These are phyloP conservation scores for Glyphotaelius pellucidus DNA, from an alignment of 2,888 invertebrate genomes.

Conservation along the genomic window DNA sequence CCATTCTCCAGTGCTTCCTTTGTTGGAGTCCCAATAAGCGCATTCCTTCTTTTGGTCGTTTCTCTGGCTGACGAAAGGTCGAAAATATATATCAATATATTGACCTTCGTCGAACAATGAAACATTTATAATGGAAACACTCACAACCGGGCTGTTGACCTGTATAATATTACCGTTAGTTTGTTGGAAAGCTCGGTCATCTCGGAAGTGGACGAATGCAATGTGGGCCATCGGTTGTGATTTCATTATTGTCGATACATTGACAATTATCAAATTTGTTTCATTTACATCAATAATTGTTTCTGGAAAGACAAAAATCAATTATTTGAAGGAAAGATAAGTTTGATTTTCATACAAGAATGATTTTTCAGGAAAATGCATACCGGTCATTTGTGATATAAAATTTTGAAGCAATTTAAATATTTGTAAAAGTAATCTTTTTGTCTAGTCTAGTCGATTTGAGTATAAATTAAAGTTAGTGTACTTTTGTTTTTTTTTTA, in stretches of 20 bases:
- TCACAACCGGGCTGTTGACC: too few species aligned
- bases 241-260: conserved; percentile 71
- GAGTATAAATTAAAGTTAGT: too few species aligned
- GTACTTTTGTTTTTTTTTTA: too few species aligned
- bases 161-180: conserved; percentile 73
- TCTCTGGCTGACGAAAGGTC: conserved; percentile 68
- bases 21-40: conserved; percentile 75
- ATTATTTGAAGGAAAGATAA: too few species aligned
- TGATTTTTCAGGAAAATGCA: too few species aligned
- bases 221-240: conserved; percentile 69
- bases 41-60: conserved; percentile 71
- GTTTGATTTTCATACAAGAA: too few species aligned
- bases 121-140: conserved; percentile 69
- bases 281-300: too few species aligned
- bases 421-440: too few species aligned
- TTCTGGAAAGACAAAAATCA: too few species aligned
- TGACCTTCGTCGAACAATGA: conserved; percentile 68
- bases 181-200: conserved; percentile 72
- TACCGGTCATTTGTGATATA: too few species aligned
- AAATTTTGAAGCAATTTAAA: too few species aligned
- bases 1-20: conserved; percentile 75
- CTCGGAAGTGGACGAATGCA: conserved; percentile 75
- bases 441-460: too few species aligned
- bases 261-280: conserved; percentile 67
- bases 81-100: conserved; percentile 74